phyloP scores from a whole-genome alignment of 2,797 vertebrate genomes.

The Pipistrellus nathusii region DNA sequence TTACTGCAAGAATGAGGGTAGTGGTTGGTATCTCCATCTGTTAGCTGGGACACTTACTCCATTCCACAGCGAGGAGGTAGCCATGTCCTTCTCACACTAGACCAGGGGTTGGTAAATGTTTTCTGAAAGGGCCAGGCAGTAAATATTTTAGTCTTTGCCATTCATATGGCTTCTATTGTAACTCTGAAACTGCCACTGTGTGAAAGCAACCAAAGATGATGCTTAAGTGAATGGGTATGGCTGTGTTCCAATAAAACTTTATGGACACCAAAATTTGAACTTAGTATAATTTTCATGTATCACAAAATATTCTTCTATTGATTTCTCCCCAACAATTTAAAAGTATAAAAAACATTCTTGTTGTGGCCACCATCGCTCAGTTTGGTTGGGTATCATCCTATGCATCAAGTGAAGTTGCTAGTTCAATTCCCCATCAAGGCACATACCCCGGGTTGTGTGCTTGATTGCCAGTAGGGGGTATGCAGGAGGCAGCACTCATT shows the following conservation, averaged over 20 bases:
- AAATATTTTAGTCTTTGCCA: neutral
- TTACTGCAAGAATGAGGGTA: neutral
- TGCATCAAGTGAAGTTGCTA: too few species aligned
- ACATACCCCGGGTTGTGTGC: too few species aligned
- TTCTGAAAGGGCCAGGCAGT: neutral
- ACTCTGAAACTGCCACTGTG: neutral
- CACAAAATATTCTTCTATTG: neutral
- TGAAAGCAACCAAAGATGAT: neutral
- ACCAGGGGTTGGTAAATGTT: neutral
- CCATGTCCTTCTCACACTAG: neutral
- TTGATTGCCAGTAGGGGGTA: too few species aligned
- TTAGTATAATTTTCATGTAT: neutral
- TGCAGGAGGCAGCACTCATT: too few species aligned
- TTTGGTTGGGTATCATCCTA: too few species aligned
- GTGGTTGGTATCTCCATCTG: neutral
- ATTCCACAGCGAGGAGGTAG: neutral
- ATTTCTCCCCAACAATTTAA: neutral
- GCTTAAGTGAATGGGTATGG: neutral
- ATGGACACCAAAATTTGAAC: neutral
- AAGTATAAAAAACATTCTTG: neutral
- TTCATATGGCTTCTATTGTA: neutral
- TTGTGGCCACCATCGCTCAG: too few species aligned
- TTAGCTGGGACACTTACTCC: neutral
- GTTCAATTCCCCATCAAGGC: too few species aligned
- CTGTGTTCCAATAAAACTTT: slow-evolving; percentile 9